Base-by-base conservation (phyloP, 2,113 vertebrate species). In the Pampusana beccarii region DNA sequence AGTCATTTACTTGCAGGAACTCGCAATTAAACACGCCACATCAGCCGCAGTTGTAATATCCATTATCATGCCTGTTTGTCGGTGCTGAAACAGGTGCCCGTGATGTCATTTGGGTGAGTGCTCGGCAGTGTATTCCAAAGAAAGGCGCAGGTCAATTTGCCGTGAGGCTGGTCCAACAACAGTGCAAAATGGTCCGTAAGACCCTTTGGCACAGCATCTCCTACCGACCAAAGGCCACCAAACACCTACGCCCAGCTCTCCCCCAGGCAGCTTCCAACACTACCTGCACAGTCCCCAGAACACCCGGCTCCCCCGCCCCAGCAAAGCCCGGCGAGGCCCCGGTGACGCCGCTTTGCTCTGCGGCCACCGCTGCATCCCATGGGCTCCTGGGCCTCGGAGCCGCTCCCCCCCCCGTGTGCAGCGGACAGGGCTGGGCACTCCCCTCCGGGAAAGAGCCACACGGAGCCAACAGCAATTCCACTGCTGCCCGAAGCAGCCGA, bases 341-440 rank as follows among this genome's bases (percentile, higher is more conserved):
- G 13, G 60, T 2, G 21, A 58, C 65, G 62, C 2, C 9, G 19
- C 44, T 66, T 31, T 38, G 56, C 33, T 65, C 67, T 38, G 69
- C 48, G 75, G 38, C 23, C 33, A 33, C 8, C 1, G 15, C 60
- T 88, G 72, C 50, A 26, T 36, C 40, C 42, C 23, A 33, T 48
- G 46, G 13, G 16, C 10, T 86, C 67, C 58, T 0, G 0, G 53
- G 15, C 50, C 42, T 28, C 38, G 0, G 1, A 28, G 77, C 72
- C n/a, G 53, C 50, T 69, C 58, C 61, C 4, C 2, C 29, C 10
- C 11, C 38, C 38, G 38, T 38, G 38, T 38, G 58, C 54, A 70
- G 67, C 53, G 50, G 42, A 44, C 5, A 36, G 0, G 13, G 58
- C 12, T 90, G 44, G 48, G 71, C 61, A 77, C 64, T 40, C 88